Conservation (phyloP, 2,888 invertebrate genomes). For the Ecliptopera silaceata region DNA sequence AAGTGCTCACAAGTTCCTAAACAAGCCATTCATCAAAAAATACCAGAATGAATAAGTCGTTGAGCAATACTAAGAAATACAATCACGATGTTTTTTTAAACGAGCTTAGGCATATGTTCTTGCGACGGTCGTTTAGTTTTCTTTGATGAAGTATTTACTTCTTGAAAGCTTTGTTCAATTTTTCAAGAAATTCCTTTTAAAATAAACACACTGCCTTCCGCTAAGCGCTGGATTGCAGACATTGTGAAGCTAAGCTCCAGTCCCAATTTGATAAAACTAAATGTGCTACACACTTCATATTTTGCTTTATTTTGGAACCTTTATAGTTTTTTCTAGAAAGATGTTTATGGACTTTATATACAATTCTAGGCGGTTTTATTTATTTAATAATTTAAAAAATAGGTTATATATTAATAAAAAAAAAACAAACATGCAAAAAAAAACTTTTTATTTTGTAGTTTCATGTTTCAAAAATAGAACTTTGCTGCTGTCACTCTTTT, state of each 20-base stretch:
- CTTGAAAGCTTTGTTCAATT: conserved; percentile 73
- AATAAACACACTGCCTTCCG: conserved; percentile 57
- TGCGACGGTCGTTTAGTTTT: conserved; percentile 65
- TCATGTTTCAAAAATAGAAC: too few species aligned
- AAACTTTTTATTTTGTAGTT: too few species aligned
- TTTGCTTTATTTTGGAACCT: conserved; percentile 21
- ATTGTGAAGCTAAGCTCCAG: conserved; percentile 41
- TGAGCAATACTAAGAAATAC: background rate
- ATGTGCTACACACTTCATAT: conserved; percentile 24
- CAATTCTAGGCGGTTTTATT: too few species aligned
- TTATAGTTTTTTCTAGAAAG: background rate
- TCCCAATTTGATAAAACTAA: conserved; percentile 24
- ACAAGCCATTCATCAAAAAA: too few species aligned
- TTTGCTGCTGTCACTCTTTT: too few species aligned
- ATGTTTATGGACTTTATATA: background rate
- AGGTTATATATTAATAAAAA: too few species aligned
- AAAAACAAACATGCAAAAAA: too few species aligned
- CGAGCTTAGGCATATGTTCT: conserved; percentile 67
- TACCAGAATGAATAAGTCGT: background rate
- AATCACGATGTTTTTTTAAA: conserved; percentile 48
- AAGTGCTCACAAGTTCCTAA: too few species aligned
- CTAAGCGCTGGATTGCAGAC: conserved; percentile 48
- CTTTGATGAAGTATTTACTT: conserved; percentile 76
- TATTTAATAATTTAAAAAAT: too few species aligned
- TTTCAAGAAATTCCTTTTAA: conserved; percentile 61